Evolutionary conservation across 1,140 invertebrate genomes (phyloP), one percentile per base, ranked within the genome.

Genomic region (Bombus vancouverensis): DNA sequence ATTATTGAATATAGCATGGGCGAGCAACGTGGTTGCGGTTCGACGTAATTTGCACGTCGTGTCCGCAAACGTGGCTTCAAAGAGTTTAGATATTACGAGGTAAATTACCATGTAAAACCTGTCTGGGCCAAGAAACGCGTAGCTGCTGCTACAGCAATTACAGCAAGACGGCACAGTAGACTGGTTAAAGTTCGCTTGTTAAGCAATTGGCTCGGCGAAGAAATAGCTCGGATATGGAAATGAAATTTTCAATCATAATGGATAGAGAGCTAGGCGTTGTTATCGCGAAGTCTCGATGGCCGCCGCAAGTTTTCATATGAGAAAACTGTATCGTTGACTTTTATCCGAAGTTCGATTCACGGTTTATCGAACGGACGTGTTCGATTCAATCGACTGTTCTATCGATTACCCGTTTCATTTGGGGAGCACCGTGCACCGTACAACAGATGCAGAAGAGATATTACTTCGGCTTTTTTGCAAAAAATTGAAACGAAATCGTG

Each of bases 331-430:
- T 42, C 65, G 18, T 18, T 32, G 65, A 84, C 65, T 79, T 84
- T 79, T 68, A 79, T 76, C 44, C 57, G n/a, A 15, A 82, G 57
- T 78, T n/a, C 59, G 13, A 65, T 80, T 78, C 74, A 39, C 77
- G 65, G 71, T 66, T 73, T 74, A 85, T 85, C 59, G 62, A 75
- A 39, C 78, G 44, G 15, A 66, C 62, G 44, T 44, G 71, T 57
- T 9, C 71, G 44, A 44, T 74, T 68, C 79, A 75, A 81, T 81
- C 68, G 79, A 85, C 70, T 44, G 84, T 53, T 39, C 47, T 42
- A 85, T 85, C 79, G 84, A 81, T 85, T 85, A 85, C 42, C 47
- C 70, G 79, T 81, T 85, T 81, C 71, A 73, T 85, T 75, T 68
- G 73, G 59, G 37, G 57, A 37, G 15, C n/a, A 57, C 28, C 65